phyloP scores from a whole-genome alignment of 2,888 invertebrate species.

The Hipparchia semele region DNA sequence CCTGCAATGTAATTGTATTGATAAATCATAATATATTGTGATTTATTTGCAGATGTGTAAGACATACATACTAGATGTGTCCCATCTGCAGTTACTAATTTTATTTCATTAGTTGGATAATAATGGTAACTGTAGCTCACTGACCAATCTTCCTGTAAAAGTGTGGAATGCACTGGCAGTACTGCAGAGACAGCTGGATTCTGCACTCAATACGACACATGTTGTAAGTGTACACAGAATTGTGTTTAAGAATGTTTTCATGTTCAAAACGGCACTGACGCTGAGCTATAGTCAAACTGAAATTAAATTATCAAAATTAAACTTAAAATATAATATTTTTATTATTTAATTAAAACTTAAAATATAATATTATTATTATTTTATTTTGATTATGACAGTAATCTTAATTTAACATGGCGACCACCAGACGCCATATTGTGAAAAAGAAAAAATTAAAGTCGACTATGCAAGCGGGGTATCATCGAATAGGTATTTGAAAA shows the following conservation, averaged over 20 bases:
- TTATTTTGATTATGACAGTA: too few species aligned
- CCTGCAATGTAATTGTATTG: conserved; percentile 54
- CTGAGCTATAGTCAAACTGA: conserved; percentile 84
- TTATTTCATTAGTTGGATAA: neutral
- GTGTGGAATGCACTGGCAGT: conserved; percentile 89
- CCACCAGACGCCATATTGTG: too few species aligned
- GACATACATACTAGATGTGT: too few species aligned
- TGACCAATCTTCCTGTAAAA: conserved; percentile 87
- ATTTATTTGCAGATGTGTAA: too few species aligned
- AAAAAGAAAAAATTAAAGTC: too few species aligned
- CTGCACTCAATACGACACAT: conserved; percentile 89
- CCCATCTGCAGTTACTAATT: too few species aligned
- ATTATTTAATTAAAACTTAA: neutral
- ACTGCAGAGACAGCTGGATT: conserved; percentile 81
- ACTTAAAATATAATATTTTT: neutral
- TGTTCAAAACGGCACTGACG: conserved; percentile 86
- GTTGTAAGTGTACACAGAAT: conserved; percentile 87
- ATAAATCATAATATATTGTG: neutral
- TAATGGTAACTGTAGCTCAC: conserved; percentile 29
- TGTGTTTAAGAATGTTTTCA: conserved; percentile 85
- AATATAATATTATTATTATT: neutral
- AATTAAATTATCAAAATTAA: conserved; percentile 7
- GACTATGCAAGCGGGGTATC: too few species aligned
- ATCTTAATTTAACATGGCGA: too few species aligned
- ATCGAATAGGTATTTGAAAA: too few species aligned